phyloP scores from a whole-genome alignment of 2,113 vertebrate species.

The Psammodynastes pulverulentus region DNA sequence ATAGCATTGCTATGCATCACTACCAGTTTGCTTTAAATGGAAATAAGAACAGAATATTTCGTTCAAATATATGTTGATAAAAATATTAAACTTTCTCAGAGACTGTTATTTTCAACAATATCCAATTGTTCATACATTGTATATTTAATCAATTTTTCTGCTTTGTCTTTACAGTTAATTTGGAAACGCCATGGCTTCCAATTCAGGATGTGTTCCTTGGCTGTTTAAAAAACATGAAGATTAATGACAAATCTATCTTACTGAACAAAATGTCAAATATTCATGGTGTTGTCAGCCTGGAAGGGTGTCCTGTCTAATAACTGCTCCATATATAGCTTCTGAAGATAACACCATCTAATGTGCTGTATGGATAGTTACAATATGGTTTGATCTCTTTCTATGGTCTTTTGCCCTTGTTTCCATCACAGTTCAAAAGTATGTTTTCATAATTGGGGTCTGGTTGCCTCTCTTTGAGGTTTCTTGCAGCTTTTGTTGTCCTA shows the following conservation, averaged over 20 bases:
- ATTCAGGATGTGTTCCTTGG: constrained; percentile 77
- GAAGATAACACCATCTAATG: constrained; percentile 1
- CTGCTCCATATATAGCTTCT: neutral
- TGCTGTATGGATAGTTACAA: neutral
- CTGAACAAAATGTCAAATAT: constrained; percentile 69
- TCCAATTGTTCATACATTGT: neutral
- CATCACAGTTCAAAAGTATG: constrained; percentile 20
- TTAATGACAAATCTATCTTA: constrained; percentile 74
- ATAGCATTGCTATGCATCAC: neutral
- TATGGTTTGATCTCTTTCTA: neutral
- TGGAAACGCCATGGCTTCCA: constrained; percentile 60
- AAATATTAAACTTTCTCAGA: constrained; percentile 4
- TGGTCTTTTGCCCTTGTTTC: constrained; percentile 5
- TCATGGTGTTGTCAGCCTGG: constrained; percentile 79
- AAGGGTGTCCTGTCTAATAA: constrained; percentile 80
- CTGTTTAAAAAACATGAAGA: constrained; percentile 79
- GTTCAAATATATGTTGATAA: neutral
- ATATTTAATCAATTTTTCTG: constrained; percentile 16
- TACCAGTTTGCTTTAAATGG: neutral
- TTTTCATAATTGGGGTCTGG: constrained; percentile 26
- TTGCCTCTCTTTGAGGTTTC: constrained; percentile 36
- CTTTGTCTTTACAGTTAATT: constrained; percentile 56
- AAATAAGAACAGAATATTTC: neutral
- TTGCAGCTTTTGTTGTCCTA: constrained; percentile 29
- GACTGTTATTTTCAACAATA: neutral